Conservation (phyloP, 2,113 vertebrate genomes). For the Chroicocephalus ridibundus region DNA sequence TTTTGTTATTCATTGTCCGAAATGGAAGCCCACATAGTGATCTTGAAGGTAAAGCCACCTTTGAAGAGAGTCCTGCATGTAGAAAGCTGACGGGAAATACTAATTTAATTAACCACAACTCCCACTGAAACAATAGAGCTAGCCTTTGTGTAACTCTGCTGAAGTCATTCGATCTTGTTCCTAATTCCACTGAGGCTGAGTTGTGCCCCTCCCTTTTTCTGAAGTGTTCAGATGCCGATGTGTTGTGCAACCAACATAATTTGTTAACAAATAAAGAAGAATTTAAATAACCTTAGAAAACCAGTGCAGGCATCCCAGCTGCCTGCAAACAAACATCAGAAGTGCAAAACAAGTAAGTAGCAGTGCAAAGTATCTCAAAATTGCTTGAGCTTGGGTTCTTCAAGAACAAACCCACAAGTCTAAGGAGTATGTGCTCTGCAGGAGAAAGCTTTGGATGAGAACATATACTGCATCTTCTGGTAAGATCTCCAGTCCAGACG, state of each 20-base stretch:
- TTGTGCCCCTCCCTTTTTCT: constrained; percentile 19
- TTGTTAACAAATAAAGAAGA: constrained; percentile 44
- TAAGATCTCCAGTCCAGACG: background rate
- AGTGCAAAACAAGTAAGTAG: background rate
- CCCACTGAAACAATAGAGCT: background rate
- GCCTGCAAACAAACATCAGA: constrained; percentile 10
- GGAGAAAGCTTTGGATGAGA: background rate
- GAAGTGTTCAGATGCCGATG: constrained; percentile 32
- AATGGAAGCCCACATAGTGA: background rate
- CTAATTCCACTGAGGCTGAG: background rate
- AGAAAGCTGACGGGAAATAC: background rate
- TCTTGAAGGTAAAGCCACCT: background rate
- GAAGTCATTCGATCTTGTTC: background rate
- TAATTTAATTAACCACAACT: background rate
- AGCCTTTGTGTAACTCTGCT: background rate
- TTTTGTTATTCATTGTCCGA: background rate
- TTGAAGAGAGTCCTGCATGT: background rate
- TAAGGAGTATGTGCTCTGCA: background rate
- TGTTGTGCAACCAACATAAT: constrained; percentile 26
- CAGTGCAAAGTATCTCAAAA: background rate
- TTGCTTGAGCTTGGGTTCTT: background rate
- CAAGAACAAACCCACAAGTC: background rate
- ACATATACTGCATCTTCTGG: background rate
- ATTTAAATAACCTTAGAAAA: constrained; percentile 31
- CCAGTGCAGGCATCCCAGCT: background rate